These are phyloP conservation scores for Patiria miniata DNA, from an alignment of 35 echinoderm and acorn worm genomes.

Conservation along the genomic window DNA sequence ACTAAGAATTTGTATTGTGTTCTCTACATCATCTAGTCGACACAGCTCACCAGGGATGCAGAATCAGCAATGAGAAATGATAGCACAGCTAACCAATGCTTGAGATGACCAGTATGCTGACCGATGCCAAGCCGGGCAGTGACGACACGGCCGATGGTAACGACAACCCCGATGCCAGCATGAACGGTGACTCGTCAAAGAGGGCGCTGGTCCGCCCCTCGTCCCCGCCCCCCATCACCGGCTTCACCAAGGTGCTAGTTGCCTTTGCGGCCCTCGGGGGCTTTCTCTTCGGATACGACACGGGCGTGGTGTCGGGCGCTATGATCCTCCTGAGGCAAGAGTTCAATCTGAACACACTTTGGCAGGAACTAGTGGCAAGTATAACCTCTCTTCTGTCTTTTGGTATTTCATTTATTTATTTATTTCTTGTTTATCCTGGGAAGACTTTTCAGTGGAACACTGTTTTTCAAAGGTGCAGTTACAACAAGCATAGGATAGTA, in stretches of 20 bases:
- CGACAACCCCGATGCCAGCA: background rate
- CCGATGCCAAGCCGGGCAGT: background rate
- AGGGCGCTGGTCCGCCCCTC: background rate
- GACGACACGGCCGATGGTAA: background rate
- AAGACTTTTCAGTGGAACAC: too few species aligned
- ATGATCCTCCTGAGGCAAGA: slow-evolving; percentile 80
- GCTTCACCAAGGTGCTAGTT: slow-evolving; percentile 65
- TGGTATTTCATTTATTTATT: too few species aligned
- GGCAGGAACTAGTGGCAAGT: slow-evolving; percentile 92
- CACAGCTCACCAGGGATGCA: too few species aligned
- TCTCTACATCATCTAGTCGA: too few species aligned
- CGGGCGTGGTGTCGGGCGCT: slow-evolving; percentile 94
- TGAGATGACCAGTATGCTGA: background rate
- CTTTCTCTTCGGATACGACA: slow-evolving; percentile 97
- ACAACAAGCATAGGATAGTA: too few species aligned
- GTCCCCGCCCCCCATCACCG: background rate
- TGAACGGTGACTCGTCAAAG: background rate
- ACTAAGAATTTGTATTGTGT: too few species aligned
- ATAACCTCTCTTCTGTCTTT: too few species aligned
- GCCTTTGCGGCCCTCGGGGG: slow-evolving; percentile 89
- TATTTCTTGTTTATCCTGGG: too few species aligned
- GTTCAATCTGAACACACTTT: slow-evolving; percentile 73
- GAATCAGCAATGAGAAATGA: too few species aligned
- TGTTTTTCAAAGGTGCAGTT: too few species aligned
- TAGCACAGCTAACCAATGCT: background rate